Base-by-base conservation (phyloP, 2,113 vertebrate genomes). In the Alosa alosa region DNA sequence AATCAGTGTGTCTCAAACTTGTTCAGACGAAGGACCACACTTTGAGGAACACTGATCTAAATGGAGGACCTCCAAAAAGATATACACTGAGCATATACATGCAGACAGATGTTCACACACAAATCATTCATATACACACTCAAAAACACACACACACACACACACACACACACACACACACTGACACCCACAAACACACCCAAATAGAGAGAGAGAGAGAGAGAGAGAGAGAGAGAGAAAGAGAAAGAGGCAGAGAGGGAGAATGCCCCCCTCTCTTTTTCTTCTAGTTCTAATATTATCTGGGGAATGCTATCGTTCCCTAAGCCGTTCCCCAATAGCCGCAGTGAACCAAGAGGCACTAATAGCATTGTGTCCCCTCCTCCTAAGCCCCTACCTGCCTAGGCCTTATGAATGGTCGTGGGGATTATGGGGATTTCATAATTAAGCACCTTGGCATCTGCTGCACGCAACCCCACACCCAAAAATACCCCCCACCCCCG, bases 391-490 rank as follows among this genome's bases (percentile, higher is more conserved):
- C 83, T 90, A 88, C 86, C 83, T 93, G 87, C 88, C 78, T 91
- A 78, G 82, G 82, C 75, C 84, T 87, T 86, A 89, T 64, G 41
- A 93, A 89, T 90, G 86, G 85, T 86, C 52, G 82, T 81, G 83
- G 83, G 85, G 88, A 92, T 93, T 90, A 86, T 82, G 41, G 84
- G 86, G 83, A 52, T 86, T 90, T 60, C 87, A 86, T 83, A 90
- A 92, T 89, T 81, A 87, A 89, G 45, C 84, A 89, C 86, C 86
- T 91, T 91, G 91, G 87, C 52, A 15, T 89, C 84, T 81, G 2
- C 78, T 60, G 82, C 83, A 57, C 31, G 15, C 50, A 3, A 25
- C 72, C 83, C 55, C 11, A 49, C 31, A 31, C 31, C 31, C 31
- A 31, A 31, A 31, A 31, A 31, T 31, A 81, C 84, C 15, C 52